Evolutionary conservation across 2,888 invertebrate genomes (phyloP).

Genomic region (Drosophila anceps): DNA sequence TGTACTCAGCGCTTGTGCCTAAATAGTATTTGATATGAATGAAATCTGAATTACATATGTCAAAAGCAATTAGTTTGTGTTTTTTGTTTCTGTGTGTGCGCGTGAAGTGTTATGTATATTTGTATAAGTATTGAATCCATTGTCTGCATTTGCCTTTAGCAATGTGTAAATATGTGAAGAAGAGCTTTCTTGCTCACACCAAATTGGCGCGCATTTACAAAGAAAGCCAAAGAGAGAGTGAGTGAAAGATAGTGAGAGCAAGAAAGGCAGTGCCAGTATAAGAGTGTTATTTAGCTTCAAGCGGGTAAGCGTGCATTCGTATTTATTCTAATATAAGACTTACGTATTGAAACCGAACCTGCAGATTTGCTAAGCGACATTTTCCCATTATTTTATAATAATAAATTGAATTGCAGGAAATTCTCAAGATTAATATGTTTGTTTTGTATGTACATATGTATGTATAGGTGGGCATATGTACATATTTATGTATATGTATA

Average conservation of each 20-base stretch:
- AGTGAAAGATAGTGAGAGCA: neutral
- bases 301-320: neutral
- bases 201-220: neutral
- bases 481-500: too few relatives aligned
- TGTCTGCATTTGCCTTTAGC: neutral
- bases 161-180: neutral
- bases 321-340: neutral
- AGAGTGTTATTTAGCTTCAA: neutral
- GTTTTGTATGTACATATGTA: too few relatives aligned
- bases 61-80: neutral
- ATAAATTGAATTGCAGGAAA: neutral
- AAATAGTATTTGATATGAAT: neutral
- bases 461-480: too few relatives aligned
- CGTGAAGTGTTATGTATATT: neutral
- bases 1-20: neutral
- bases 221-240: neutral
- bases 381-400: neutral
- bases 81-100: neutral
- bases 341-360: neutral
- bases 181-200: neutral
- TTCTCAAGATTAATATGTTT: neutral
- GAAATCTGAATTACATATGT: too few relatives aligned
- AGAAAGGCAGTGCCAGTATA: neutral
- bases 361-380: neutral
- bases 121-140: neutral